Conservation (phyloP, 2,888 invertebrate species). For the Tiphia femorata region DNA sequence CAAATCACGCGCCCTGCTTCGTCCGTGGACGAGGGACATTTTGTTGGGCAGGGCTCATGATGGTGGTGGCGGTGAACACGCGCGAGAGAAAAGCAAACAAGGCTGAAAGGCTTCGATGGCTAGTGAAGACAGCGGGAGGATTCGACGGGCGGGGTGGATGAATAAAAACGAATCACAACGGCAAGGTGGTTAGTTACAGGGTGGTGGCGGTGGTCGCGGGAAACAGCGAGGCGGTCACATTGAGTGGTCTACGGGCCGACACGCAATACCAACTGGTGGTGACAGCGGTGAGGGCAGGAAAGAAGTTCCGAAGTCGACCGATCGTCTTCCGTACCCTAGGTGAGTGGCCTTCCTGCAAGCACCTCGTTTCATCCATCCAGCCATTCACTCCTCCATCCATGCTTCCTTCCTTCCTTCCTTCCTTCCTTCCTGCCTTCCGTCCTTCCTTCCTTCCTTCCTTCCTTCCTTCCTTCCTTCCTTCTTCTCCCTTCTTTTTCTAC, state of each 20-base stretch:
- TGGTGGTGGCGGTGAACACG: too few species aligned
- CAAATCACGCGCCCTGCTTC: too few species aligned
- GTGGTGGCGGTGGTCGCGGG: slow-evolving; percentile 92
- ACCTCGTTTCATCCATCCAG: slow-evolving; percentile 1
- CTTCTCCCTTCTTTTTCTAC: not conserved
- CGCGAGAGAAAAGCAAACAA: too few species aligned
- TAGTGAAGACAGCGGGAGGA: too few species aligned
- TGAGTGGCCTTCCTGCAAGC: slow-evolving; percentile 64
- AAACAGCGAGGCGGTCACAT: slow-evolving; percentile 87
- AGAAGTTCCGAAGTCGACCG: slow-evolving; percentile 86
- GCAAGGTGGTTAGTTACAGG: slow-evolving; percentile 85
- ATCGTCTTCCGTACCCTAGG: slow-evolving; percentile 92
- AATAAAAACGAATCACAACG: slow-evolving; percentile 58
- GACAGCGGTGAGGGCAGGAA: slow-evolving; percentile 86
- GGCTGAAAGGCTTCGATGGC: too few species aligned
- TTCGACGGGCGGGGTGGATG: not conserved
- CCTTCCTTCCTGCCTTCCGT: not conserved
- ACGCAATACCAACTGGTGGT: slow-evolving; percentile 91
- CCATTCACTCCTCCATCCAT: not conserved
- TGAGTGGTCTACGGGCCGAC: slow-evolving; percentile 85
- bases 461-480: not conserved
- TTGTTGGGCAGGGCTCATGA: too few species aligned
- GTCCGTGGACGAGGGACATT: too few species aligned
- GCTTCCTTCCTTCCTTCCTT: not conserved
- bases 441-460: not conserved